Evolutionary conservation across 2,797 vertebrate species (phyloP).

Genomic region (Selene dorsalis): DNA sequence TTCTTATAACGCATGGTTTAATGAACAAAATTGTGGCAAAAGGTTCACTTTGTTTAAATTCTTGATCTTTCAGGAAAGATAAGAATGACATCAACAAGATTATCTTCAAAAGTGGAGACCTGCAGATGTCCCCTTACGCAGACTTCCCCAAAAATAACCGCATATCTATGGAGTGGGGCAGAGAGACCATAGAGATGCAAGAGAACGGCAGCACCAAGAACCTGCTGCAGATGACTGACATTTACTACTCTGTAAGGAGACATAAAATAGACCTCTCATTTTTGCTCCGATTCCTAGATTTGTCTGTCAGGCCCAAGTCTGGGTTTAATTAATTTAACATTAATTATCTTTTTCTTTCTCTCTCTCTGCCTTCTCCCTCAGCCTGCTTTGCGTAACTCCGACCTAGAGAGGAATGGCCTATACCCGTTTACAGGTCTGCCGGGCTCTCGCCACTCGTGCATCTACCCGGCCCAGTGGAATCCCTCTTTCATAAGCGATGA

Average conservation of each 20-base stretch:
- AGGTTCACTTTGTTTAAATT: not conserved
- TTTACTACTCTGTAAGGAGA: slow-evolving; percentile 93
- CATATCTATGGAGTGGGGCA: slow-evolving; percentile 93
- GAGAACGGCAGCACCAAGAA: slow-evolving; percentile 99
- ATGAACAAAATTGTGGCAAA: not conserved
- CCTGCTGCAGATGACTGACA: slow-evolving; percentile 97
- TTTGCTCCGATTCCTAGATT: not conserved
- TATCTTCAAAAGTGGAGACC: slow-evolving; percentile 97
- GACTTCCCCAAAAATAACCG: slow-evolving; percentile 95
- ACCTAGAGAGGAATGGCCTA: slow-evolving; percentile 94
- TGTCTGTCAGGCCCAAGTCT: not conserved
- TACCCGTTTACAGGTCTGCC: slow-evolving; percentile 95
- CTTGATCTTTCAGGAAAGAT: slow-evolving; percentile 87
- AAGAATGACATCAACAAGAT: slow-evolving; percentile 99
- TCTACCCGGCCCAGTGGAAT: slow-evolving; percentile 97
- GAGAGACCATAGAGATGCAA: slow-evolving; percentile 99
- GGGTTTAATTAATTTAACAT: not conserved
- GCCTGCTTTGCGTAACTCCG: slow-evolving; percentile 92
- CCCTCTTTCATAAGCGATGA: slow-evolving; percentile 97
- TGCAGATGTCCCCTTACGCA: slow-evolving; percentile 96
- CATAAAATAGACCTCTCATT: not conserved
- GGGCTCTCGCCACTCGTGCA: slow-evolving; percentile 96
- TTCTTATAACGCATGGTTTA: not conserved
- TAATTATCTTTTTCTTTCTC: not conserved
- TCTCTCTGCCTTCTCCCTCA: slow-evolving; percentile 59